Evolutionary conservation across 64 coral and sea anemone genomes (phyloP), one percentile per base, ranked within the genome.

Genomic region (Stylophora pistillata): DNA sequence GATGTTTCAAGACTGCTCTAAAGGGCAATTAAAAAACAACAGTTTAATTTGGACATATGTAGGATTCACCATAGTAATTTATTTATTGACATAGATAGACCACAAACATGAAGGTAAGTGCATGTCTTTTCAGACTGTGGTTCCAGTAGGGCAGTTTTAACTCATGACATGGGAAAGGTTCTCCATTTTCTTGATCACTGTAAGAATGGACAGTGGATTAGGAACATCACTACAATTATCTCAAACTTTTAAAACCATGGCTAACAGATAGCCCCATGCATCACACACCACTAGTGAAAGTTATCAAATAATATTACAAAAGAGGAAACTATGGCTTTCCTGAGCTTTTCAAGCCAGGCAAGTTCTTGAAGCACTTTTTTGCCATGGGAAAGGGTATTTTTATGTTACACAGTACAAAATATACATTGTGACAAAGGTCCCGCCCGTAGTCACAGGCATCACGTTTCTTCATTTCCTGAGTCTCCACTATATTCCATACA

Each of bases 401-500:
- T 89, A 89, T 96, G 78, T 82, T 93, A 95, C 78, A 97, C 75
- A 88, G 81, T 97, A 90, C 87, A 97, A 97, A 97, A 97, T 93
- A 93, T 93, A 97, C 95, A 97, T 77, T 66, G 68, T 17, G 61
- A 83, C 87, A 93, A 68, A 90, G 87, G 90, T 87, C 74, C 66
- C 58, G 85, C 53, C 85, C 87, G 72, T 58, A 73, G 59, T 56
- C 69, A 85, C 53, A 75, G 0, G 73, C 87, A 56, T 95, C 78
- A 99, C 86, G 97, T 95, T 71, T 98, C 96, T 74, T 99, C 97
- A 79, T 99, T 99, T 27, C 97, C 97, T 9, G 97, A 99, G 74
- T 99, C 97, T 76, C 95, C 93, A 26, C 97, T 99, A 72, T 99
- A 95, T 65, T 92, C 97, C 78, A 95, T 85, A 54, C 90, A 89